Base-by-base conservation (phyloP, 2,797 vertebrate species). In the Cyprinella venusta region DNA sequence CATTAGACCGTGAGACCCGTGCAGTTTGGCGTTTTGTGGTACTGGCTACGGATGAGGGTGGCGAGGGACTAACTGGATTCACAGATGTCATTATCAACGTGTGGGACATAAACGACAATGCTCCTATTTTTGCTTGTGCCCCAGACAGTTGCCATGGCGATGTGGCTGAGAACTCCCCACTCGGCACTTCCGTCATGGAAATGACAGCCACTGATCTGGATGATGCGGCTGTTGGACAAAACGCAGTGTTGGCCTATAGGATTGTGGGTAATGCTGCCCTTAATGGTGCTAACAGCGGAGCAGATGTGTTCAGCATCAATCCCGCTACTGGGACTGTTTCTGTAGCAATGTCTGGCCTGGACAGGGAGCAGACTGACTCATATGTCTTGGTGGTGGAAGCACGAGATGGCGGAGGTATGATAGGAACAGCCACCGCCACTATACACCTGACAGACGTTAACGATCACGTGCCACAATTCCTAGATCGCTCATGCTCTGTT, bases 41-140 rank as follows among this genome's bases (percentile, higher is more conserved):
- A 3, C 70, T 97, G 90, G 96, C 96, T 38, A 98, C 97, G 0
- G 97, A 98, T 38, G 97, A 97, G 84, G 94, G 93, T 0, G 97
- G 97, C 21, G 96, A 96, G 88, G 97, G 97, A 24, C 94, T 98
- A 40, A 97, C 96, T 0, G 97, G 97, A 63, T 98, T 98, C 93
- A 96, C 96, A 0, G 97, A 97, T 42, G 94, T 97, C 83, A 96
- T 97, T 88, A 97, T 98, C 86, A 96, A 95, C 0, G 96, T 97
- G 56, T 95, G 95, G 95, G 97, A 97, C 89, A 95, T 97, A 87
- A 98, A 97, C 8, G 97, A 98, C 91, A 97, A 96, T 0, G 93
- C 95, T 0, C 97, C 97, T 1, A 5, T 90, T 38, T 98, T 98
- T 89, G 86, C 86, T 0, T 98, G 97, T 30, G 91, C 95, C 76